Evolutionary conservation across 2,113 vertebrate species (phyloP).

Genomic region (Dasyurus viverrinus): DNA sequence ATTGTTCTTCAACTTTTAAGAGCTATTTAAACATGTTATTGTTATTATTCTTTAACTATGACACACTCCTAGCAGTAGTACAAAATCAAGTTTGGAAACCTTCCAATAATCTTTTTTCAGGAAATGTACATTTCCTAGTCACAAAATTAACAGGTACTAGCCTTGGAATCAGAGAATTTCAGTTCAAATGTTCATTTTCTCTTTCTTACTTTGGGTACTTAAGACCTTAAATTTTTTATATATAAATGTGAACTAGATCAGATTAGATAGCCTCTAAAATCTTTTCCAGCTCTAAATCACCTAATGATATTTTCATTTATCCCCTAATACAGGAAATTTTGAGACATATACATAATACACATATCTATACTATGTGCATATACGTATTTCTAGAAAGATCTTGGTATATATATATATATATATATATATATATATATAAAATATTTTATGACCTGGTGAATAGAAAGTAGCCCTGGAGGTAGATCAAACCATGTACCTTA

Average conservation of each 20-base stretch:
- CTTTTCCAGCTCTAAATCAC: neutral
- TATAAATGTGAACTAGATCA: neutral
- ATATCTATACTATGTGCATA: neutral
- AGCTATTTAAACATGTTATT: neutral
- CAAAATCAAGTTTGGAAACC: neutral
- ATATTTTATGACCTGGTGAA: neutral
- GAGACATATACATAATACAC: neutral
- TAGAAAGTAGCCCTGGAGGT: neutral
- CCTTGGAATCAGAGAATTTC: neutral
- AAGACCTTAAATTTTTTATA: neutral
- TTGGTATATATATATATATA: no score
- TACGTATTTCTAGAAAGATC: neutral
- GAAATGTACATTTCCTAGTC: neutral
- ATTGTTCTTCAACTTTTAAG: neutral
- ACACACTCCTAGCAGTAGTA: neutral
- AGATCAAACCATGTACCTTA: neutral
- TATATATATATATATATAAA: neutral
- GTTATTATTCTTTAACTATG: neutral
- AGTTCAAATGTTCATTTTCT: neutral
- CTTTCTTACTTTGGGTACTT: neutral
- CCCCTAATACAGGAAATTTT: neutral
- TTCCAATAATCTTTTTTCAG: neutral
- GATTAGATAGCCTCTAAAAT: neutral
- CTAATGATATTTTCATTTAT: neutral
- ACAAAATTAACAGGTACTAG: neutral